These are phyloP conservation scores for Melanotaenia nigrans DNA, from an alignment of 2,797 vertebrate species.

Conservation along the genomic window DNA sequence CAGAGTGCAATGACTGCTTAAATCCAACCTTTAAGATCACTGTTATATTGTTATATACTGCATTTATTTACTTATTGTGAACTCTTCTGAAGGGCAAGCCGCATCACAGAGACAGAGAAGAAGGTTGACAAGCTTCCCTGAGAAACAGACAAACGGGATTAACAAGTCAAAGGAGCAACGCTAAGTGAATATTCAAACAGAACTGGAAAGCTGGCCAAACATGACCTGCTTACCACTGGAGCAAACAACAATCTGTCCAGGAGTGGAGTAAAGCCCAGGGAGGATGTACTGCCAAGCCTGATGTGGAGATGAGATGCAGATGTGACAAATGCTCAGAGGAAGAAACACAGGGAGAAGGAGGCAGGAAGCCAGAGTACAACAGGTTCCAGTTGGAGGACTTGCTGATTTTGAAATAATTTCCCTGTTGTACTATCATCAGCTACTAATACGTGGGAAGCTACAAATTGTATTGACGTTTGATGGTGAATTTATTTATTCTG, in stretches of 20 bases:
- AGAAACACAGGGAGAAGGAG: neutral
- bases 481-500: constrained; percentile 44
- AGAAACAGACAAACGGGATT: neutral
- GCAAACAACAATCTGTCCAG: neutral
- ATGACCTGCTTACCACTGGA: neutral
- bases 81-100: neutral
- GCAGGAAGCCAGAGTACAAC: neutral
- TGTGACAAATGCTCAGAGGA: neutral
- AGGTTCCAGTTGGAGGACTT: neutral
- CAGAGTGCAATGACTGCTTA: neutral
- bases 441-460: neutral
- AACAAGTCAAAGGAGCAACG: neutral
- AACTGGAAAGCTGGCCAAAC: neutral
- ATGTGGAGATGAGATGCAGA: neutral
- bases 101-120: neutral
- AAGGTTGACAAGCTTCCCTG: neutral
- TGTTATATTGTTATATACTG: neutral
- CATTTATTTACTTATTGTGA: neutral
- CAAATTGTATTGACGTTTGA: constrained; percentile 5
- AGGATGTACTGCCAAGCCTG: neutral
- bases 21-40: neutral
- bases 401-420: neutral
- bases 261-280: neutral
- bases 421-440: neutral
- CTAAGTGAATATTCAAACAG: constrained; percentile 1